Evolutionary conservation across 2,113 vertebrate genomes (phyloP).

Genomic region (Bettongia penicillata): DNA sequence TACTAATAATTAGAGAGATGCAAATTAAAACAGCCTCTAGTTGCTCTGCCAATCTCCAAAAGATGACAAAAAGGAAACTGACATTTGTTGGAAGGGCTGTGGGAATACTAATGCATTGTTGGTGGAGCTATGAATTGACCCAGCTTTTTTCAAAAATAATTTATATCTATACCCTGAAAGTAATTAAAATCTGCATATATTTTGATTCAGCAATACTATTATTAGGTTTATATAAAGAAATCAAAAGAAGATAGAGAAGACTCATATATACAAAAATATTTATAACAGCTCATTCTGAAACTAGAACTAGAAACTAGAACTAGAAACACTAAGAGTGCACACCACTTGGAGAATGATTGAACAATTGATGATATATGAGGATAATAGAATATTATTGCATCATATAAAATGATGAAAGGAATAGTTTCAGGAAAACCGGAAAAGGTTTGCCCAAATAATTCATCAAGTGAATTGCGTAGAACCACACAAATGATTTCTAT

Average conservation of each 20-base stretch:
- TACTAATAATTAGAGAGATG: neutral
- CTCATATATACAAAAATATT: neutral
- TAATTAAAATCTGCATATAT: neutral
- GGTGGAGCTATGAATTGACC: neutral
- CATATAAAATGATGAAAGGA: no score
- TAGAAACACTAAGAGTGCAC: neutral
- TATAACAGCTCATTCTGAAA: neutral
- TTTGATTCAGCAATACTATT: neutral
- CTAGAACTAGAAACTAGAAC: neutral
- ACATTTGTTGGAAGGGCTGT: neutral
- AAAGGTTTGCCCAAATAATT: neutral
- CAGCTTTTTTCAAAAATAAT: neutral
- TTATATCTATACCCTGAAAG: neutral
- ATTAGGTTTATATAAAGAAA: neutral
- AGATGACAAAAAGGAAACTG: neutral
- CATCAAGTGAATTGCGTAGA: neutral
- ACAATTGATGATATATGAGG: neutral
- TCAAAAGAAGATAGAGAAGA: neutral
- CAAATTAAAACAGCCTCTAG: neutral
- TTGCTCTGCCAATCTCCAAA: neutral
- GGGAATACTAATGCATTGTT: neutral
- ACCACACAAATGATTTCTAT: neutral
- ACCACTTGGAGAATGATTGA: neutral
- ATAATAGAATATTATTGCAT: neutral
- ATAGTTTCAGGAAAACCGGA: neutral